These are phyloP conservation scores for Papilio aristodemus DNA, from an alignment of 1,140 invertebrate genomes.

Conservation along the genomic window DNA sequence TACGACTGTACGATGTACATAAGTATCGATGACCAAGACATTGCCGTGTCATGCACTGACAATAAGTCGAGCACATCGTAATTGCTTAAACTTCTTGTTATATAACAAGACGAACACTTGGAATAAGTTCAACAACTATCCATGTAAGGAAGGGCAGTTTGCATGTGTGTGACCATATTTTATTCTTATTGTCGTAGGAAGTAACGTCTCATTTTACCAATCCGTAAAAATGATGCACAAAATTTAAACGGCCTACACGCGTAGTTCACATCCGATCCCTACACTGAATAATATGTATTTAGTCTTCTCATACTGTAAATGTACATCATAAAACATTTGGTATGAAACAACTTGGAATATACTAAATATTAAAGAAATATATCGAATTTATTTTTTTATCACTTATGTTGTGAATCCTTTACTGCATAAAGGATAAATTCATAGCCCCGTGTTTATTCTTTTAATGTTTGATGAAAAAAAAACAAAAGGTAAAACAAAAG, in stretches of 20 bases:
- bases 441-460: too few species aligned
- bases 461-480: too few species aligned
- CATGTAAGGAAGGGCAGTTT: constrained; percentile 43
- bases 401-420: too few species aligned
- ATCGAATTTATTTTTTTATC: background rate
- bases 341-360: background rate
- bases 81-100: constrained; percentile 47
- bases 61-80: constrained; percentile 46
- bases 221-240: background rate
- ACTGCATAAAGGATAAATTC: too few species aligned
- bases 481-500: too few species aligned
- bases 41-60: constrained; percentile 42
- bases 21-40: constrained; percentile 69
- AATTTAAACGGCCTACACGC: background rate
- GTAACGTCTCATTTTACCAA: background rate
- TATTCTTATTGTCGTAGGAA: constrained; percentile 42
- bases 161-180: constrained; percentile 65
- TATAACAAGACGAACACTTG: constrained; percentile 35
- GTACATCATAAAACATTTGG: background rate
- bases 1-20: constrained; percentile 50
- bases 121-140: constrained; percentile 36
- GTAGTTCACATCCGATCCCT: background rate
- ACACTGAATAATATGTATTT: background rate
- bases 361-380: background rate
- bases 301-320: too few species aligned